A percentile compares a stretch with the other conserved stretches of the same genome.
phyloP scores from a whole-genome alignment of 2,797 vertebrate species.

The Spinibarbus caldwelli region DNA sequence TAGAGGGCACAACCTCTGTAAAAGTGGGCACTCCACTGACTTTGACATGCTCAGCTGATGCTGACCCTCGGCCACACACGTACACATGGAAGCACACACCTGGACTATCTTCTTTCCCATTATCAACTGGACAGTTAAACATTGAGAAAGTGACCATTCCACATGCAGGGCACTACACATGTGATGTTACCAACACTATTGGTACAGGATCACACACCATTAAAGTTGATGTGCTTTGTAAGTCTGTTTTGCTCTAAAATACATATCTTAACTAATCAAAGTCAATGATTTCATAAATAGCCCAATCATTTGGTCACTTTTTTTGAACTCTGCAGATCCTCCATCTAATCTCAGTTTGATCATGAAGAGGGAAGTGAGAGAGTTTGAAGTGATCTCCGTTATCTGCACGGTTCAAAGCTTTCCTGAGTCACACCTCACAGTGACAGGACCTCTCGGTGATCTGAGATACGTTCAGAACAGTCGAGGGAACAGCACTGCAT shows the following conservation, averaged over 20 bases:
- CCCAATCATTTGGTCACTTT: not conserved
- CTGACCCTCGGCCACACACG: rapidly evolving
- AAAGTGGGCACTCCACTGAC: rapidly evolving
- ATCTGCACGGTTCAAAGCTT: slow-evolving; percentile 43
- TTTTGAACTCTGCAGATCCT: slow-evolving; percentile 2
- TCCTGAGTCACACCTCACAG: not conserved
- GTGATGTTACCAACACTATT: slow-evolving; percentile 60
- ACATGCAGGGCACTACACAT: slow-evolving; percentile 65
- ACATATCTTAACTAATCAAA: not conserved
- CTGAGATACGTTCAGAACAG: not conserved
- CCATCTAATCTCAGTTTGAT: not conserved
- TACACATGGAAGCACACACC: slow-evolving; percentile 65
- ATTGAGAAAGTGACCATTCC: rapidly evolving
- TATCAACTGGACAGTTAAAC: rapidly evolving
- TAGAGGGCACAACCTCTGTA: rapidly evolving
- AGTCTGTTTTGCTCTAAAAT: slow-evolving; percentile 58
- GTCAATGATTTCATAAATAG: not conserved
- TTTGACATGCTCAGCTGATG: slow-evolving; percentile 57
- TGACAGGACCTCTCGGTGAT: not conserved
- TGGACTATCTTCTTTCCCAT: not conserved
- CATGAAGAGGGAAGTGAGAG: not conserved
- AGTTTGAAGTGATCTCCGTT: slow-evolving; percentile 3
- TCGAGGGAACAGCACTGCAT: not conserved
- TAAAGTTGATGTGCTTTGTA: slow-evolving; percentile 65
- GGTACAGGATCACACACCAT: slow-evolving; percentile 3